Conservation (phyloP, 2,797 vertebrate genomes). For the Catamblyrhynchus diadema region DNA sequence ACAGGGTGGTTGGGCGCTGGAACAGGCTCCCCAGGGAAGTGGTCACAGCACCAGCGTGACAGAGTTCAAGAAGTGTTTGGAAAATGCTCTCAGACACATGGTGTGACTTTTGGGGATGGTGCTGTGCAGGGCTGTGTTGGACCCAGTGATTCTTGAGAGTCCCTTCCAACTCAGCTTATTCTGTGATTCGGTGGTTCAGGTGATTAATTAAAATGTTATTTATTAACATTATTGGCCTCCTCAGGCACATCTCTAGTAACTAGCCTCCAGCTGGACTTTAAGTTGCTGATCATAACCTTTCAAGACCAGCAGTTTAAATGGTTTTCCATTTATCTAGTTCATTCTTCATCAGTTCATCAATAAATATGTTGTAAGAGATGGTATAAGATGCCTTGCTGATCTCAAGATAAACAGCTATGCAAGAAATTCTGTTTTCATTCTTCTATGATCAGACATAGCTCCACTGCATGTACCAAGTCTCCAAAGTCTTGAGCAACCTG, state of each 20-base stretch:
- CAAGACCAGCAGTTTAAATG: neutral
- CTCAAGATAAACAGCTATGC: neutral
- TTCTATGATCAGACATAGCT: neutral
- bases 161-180: neutral
- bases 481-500: neutral
- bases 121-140: neutral
- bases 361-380: neutral
- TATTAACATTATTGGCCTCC: no score
- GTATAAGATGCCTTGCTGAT: neutral
- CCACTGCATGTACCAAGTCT: neutral
- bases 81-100: neutral
- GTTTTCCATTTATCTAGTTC: neutral
- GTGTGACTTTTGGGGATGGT: neutral
- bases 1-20: fast-evolving
- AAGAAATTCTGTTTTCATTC: neutral
- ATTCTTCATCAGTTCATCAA: neutral
- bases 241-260: neutral
- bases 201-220: neutral
- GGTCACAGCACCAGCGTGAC: neutral
- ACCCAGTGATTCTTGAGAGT: neutral
- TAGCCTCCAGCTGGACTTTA: neutral
- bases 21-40: neutral
- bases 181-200: neutral
- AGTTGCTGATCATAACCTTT: neutral
- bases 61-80: neutral